Evolutionary conservation across 2,797 vertebrate genomes (phyloP).

Genomic region (Trichosurus vulpecula): DNA sequence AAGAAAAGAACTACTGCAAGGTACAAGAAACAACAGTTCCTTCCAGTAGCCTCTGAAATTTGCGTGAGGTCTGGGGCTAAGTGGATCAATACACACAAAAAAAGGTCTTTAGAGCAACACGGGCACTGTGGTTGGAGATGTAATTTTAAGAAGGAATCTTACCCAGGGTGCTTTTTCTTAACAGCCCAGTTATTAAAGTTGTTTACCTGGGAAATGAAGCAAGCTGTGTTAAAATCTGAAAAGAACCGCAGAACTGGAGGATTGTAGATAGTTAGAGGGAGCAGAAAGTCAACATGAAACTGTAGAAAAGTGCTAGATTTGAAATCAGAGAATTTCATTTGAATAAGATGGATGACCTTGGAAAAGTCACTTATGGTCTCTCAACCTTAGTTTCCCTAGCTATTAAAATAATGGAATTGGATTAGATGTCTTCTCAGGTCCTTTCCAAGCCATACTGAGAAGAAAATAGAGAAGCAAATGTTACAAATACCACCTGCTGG

Average conservation of each 20-base stretch:
- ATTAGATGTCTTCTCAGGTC: neutral
- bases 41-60: neutral
- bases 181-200: neutral
- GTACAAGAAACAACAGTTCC: neutral
- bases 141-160: neutral
- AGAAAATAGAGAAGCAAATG: neutral
- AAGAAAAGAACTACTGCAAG: neutral
- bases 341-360: neutral
- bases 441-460: neutral
- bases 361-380: neutral
- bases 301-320: neutral
- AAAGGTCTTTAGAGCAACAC: neutral
- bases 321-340: neutral
- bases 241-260: neutral
- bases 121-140: neutral
- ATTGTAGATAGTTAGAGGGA: neutral
- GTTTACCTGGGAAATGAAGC: neutral
- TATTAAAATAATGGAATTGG: neutral
- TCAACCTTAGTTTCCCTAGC: neutral
- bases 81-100: neutral
- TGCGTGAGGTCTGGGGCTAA: neutral
- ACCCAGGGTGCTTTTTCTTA: neutral
- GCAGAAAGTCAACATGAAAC: neutral
- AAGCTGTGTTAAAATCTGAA: neutral
- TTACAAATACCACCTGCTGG: neutral